Evolutionary conservation across 1,140 invertebrate species (phyloP).

Genomic region (Aphidius gifuensis): DNA sequence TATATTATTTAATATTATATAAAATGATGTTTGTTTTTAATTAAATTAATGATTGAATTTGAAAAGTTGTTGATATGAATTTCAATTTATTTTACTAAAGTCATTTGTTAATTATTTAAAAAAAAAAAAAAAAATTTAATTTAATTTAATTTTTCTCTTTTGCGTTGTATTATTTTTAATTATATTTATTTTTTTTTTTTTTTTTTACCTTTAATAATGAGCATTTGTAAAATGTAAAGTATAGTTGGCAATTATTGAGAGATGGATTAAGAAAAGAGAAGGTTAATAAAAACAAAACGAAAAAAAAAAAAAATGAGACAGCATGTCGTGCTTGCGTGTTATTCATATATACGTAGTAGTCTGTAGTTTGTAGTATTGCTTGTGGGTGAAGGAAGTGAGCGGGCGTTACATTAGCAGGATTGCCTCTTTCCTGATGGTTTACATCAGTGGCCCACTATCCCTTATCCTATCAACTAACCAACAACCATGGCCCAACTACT

Average conservation of each 20-base stretch:
- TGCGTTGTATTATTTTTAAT: neutral
- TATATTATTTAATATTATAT: no score
- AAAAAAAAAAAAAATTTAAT: no score
- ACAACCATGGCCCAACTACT: constrained; percentile 13
- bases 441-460: constrained; percentile 8
- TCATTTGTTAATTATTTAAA: no score
- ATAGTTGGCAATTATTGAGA: neutral
- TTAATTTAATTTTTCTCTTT: no score
- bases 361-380: constrained; percentile 30
- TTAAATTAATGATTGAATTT: no score
- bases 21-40: no score
- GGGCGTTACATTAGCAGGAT: constrained; percentile 49
- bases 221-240: neutral
- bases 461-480: no score
- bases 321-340: constrained; percentile 38
- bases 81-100: no score
- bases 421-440: constrained; percentile 32
- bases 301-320: constrained; percentile 23
- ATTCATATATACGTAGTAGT: constrained; percentile 41
- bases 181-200: neutral
- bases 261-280: neutral
- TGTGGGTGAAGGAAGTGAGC: constrained; percentile 34
- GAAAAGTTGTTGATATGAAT: no score
- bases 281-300: constrained; percentile 7
- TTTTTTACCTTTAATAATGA: neutral